Conservation (phyloP, 2,888 invertebrate genomes). For the Mesochorus sp. region DNA sequence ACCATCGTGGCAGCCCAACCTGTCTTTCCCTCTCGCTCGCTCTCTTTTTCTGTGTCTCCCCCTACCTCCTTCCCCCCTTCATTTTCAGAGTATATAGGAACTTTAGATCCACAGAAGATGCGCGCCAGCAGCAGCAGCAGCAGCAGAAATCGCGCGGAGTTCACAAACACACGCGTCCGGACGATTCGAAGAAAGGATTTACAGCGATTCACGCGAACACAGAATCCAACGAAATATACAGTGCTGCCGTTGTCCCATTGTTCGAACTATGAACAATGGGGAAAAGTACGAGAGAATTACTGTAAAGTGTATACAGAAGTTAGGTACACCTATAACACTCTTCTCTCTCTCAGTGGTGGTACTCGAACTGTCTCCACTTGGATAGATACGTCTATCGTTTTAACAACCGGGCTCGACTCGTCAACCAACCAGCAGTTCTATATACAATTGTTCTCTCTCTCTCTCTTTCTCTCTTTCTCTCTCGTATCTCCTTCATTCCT, state of each 20-base stretch:
- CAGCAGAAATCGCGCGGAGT: neutral
- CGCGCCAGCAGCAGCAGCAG: slow-evolving; percentile 25
- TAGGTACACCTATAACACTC: slow-evolving; percentile 6
- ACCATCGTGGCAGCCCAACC: slow-evolving; percentile 22
- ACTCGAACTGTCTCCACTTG: slow-evolving; percentile 48
- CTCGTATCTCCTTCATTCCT: neutral
- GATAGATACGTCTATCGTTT: slow-evolving; percentile 73
- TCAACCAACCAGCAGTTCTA: slow-evolving; percentile 43
- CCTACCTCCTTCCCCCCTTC: neutral
- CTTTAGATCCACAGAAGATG: slow-evolving; percentile 6
- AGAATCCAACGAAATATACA: slow-evolving; percentile 70
- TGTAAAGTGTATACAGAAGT: neutral
- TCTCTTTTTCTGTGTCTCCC: neutral
- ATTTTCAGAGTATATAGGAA: slow-evolving; percentile 10
- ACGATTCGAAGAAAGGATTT: slow-evolving; percentile 77
- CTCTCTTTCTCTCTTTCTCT: neutral
- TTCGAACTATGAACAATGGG: slow-evolving; percentile 59
- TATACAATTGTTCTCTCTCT: slow-evolving; percentile 22
- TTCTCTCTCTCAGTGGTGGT: neutral
- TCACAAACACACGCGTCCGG: slow-evolving; percentile 15
- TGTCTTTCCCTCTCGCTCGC: slow-evolving; percentile 7
- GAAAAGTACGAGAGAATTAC: slow-evolving; percentile 35
- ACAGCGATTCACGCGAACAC: slow-evolving; percentile 75
- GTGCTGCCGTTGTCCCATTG: slow-evolving; percentile 67
- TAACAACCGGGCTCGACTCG: slow-evolving; percentile 67